Conservation (phyloP, 2,113 vertebrate genomes). For the Tetrao urogallus region DNA sequence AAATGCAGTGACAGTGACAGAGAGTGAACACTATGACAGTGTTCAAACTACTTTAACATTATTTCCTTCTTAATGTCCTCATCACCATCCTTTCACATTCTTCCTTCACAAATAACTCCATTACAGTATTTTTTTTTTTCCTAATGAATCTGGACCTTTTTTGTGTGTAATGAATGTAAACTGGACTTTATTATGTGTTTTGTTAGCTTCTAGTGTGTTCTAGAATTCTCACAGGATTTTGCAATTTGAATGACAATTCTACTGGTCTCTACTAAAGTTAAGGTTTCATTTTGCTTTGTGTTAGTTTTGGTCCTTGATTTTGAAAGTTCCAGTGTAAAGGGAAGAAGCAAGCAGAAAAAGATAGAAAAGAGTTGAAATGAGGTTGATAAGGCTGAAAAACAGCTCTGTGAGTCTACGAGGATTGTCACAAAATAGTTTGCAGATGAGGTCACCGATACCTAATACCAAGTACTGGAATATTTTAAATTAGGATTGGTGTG, state of each 20-base stretch:
- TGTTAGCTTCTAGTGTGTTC: rapidly evolving
- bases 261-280: neutral
- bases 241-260: neutral
- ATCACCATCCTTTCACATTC: neutral
- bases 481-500: neutral
- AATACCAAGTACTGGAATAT: neutral
- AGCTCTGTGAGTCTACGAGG: neutral
- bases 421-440: neutral
- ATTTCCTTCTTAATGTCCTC: neutral
- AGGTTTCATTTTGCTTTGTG: neutral
- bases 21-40: too few species aligned
- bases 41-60: neutral
- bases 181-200: neutral
- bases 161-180: neutral
- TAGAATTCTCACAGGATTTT: neutral
- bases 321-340: neutral
- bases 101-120: neutral
- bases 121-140: neutral
- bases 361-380: neutral
- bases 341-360: neutral
- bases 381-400: neutral
- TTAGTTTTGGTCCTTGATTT: neutral
- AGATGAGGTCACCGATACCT: neutral
- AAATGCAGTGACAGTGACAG: neutral
- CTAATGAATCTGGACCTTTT: neutral